phyloP scores from a whole-genome alignment of 2,797 vertebrate genomes.

The Gallinago stenura region DNA sequence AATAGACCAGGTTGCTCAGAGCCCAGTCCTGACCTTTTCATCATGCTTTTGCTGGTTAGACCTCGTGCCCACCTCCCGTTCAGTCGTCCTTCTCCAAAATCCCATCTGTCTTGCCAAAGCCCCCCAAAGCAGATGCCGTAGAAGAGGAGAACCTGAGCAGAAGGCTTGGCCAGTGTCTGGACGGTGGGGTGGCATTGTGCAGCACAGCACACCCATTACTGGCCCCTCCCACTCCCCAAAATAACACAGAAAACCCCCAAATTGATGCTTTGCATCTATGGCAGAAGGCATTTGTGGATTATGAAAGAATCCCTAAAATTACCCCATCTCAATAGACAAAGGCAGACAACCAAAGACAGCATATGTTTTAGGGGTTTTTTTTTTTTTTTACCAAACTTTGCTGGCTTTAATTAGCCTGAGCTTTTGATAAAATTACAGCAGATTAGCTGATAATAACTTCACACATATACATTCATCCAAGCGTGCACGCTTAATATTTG shows the following conservation, averaged over 20 bases:
- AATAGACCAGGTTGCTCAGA: not conserved
- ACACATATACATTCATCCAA: fast-evolving
- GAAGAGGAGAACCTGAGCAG: not conserved
- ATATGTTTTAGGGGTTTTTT: not conserved
- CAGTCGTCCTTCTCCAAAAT: not conserved
- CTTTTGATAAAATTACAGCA: not conserved
- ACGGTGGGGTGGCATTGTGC: fast-evolving
- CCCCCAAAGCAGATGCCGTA: not conserved
- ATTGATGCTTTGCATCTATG: not conserved
- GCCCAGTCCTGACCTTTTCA: not conserved
- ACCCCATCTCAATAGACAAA: not conserved
- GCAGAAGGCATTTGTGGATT: not conserved
- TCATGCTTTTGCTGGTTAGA: not conserved
- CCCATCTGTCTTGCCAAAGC: not conserved
- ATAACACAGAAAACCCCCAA: not conserved
- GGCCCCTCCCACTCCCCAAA: not conserved
- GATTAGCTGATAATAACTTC: not conserved
- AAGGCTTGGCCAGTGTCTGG: not conserved
- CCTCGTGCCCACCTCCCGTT: fast-evolving
- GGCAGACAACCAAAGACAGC: not conserved
- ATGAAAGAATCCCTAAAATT: not conserved
- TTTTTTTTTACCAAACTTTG: not conserved
- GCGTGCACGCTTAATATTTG: fast-evolving
- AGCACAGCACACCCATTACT: fast-evolving
- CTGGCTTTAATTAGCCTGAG: not conserved